These are phyloP conservation scores for Gastrophryne carolinensis DNA, from an alignment of 2,797 vertebrate genomes.

Conservation along the genomic window DNA sequence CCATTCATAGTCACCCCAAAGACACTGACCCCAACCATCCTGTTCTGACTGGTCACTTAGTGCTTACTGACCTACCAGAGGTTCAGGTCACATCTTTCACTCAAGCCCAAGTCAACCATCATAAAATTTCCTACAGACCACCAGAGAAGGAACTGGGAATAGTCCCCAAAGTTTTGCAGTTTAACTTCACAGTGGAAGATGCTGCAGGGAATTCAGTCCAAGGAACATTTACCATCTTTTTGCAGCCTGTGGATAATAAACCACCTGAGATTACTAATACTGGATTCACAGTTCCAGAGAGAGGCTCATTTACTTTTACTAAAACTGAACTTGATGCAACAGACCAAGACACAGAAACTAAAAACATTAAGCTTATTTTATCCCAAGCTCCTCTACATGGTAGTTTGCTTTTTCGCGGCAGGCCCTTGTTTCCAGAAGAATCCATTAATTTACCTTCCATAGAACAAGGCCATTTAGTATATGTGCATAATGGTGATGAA, in stretches of 20 bases:
- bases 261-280: constrained; percentile 81
- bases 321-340: constrained; percentile 76
- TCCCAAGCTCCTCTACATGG: constrained; percentile 72
- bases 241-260: constrained; percentile 83
- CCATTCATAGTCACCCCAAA: constrained; percentile 72
- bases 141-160: constrained; percentile 82
- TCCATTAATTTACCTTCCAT: constrained; percentile 80
- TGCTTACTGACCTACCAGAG: constrained; percentile 76
- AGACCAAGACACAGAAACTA: constrained; percentile 79
- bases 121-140: constrained; percentile 82
- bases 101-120: constrained; percentile 85
- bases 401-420: constrained; percentile 72
- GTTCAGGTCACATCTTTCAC: constrained; percentile 75
- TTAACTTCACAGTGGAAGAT: constrained; percentile 82
- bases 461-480: constrained; percentile 70
- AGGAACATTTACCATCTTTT: constrained; percentile 81
- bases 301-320: constrained; percentile 72
- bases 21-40: constrained; percentile 83
- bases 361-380: constrained; percentile 78
- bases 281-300: constrained; percentile 77
- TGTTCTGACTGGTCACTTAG: constrained; percentile 72
- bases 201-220: constrained; percentile 75
- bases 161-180: constrained; percentile 79
- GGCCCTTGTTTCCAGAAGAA: constrained; percentile 71
- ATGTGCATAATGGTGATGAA: constrained; percentile 76